Evolutionary conservation across 2,113 vertebrate genomes (phyloP).

Genomic region (Sebastes schlegelii): DNA sequence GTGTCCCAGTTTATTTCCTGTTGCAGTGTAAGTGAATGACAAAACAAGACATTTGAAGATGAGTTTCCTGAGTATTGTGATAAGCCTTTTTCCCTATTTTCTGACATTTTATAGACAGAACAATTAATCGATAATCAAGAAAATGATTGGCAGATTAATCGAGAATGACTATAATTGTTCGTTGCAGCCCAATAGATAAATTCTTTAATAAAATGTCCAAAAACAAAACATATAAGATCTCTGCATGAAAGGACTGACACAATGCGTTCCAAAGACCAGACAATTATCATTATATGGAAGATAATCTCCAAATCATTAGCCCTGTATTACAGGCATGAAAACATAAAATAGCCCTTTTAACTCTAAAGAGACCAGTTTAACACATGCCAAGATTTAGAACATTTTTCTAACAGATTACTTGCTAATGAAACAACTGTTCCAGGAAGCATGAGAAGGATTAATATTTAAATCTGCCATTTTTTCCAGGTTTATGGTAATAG

Average conservation of each 20-base stretch:
- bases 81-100: neutral
- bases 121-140: neutral
- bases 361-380: neutral
- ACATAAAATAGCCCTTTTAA: neutral
- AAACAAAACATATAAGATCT: neutral
- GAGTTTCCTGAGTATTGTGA: neutral
- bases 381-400: neutral
- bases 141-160: neutral
- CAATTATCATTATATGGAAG: neutral
- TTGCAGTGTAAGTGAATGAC: no score
- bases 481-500: conserved; percentile 9
- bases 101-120: neutral
- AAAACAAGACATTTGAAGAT: neutral
- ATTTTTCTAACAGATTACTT: neutral
- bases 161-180: neutral
- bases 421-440: neutral
- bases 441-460: conserved; percentile 8
- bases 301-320: neutral
- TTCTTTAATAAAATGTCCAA: neutral
- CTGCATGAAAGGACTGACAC: neutral
- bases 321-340: neutral
- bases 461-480: neutral
- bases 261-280: neutral
- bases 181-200: neutral
- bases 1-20: no score